phyloP scores from a whole-genome alignment of 2,113 vertebrate species.

The Puntigrus tetrazona region DNA sequence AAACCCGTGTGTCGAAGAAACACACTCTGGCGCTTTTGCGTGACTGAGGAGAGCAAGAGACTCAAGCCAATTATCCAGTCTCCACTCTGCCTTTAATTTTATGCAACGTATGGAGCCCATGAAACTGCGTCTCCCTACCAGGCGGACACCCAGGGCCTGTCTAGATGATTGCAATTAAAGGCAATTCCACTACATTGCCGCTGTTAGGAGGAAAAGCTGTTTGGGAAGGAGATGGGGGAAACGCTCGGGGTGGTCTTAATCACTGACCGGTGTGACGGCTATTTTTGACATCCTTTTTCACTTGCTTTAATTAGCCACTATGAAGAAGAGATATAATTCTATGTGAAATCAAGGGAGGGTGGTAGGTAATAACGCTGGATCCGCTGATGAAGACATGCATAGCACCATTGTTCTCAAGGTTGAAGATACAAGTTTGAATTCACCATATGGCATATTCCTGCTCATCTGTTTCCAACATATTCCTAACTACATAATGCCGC shows the following conservation, averaged over 20 bases:
- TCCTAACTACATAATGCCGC: background rate
- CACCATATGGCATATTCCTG: background rate
- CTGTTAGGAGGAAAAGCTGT: conserved; percentile 45
- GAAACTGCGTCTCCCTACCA: conserved; percentile 41
- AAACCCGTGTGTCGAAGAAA: conserved; percentile 2
- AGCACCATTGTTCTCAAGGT: background rate
- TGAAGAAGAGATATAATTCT: conserved; percentile 35
- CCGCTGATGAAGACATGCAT: background rate
- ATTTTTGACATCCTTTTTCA: conserved; percentile 35
- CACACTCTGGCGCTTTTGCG: conserved; percentile 17
- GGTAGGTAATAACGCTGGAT: conserved; percentile 19
- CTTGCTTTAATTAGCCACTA: conserved; percentile 44
- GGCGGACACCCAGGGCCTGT: conserved; percentile 48
- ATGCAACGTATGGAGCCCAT: conserved; percentile 70
- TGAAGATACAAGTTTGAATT: background rate
- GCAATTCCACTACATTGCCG: conserved; percentile 66
- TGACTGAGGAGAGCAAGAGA: conserved; percentile 52
- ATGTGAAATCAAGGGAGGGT: background rate
- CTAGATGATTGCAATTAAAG: conserved; percentile 81
- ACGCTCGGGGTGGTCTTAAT: conserved; percentile 70
- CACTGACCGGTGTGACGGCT: conserved; percentile 53
- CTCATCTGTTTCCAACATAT: background rate
- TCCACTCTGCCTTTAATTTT: conserved; percentile 69
- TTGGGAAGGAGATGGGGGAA: conserved; percentile 51
- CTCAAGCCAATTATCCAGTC: conserved; percentile 49